A percentile compares a stretch with the other conserved stretches of the same genome.
These are phyloP conservation scores for Parotocinclus haroldoi DNA, from an alignment of 2,797 vertebrate species.

Conservation along the genomic window DNA sequence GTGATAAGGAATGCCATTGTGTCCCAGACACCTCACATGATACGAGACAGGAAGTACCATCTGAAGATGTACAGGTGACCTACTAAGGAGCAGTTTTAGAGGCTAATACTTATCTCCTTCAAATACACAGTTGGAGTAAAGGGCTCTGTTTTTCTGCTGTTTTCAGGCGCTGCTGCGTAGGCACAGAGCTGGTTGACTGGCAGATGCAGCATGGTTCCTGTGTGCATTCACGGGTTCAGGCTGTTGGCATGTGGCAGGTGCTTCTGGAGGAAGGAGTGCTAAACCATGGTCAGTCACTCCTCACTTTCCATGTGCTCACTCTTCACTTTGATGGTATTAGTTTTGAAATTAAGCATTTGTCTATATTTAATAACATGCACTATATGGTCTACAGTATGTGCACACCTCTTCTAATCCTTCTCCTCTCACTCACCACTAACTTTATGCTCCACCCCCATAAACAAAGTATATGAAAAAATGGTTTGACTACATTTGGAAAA, in stretches of 20 bases:
- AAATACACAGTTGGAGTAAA: too few species aligned
- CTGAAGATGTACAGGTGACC: slow-evolving; percentile 88
- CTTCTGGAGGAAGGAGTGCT: slow-evolving; percentile 93
- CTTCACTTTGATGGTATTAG: too few species aligned
- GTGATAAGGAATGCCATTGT: slow-evolving; percentile 86
- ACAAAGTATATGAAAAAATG: too few species aligned
- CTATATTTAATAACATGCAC: too few species aligned
- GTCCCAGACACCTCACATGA: slow-evolving; percentile 91
- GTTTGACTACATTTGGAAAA: too few species aligned
- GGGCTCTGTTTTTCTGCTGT: slow-evolving; percentile 2
- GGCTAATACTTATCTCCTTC: not conserved
- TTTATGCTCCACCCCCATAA: too few species aligned
- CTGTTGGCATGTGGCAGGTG: slow-evolving; percentile 98
- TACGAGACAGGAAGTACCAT: slow-evolving; percentile 96
- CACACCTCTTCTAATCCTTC: too few species aligned
- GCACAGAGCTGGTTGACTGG: slow-evolving; percentile 96
- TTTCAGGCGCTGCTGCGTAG: slow-evolving; percentile 90
- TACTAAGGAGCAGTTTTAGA: not conserved
- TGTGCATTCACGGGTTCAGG: slow-evolving; percentile 88
- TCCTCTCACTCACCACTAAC: too few species aligned
- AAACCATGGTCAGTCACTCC: slow-evolving; percentile 84
- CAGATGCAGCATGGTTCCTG: slow-evolving; percentile 91
- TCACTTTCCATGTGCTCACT: not conserved
- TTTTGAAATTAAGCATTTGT: too few species aligned
- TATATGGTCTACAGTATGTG: too few species aligned